Evolutionary conservation across 2,888 invertebrate species (phyloP).

Genomic region (Rosalia funebris): DNA sequence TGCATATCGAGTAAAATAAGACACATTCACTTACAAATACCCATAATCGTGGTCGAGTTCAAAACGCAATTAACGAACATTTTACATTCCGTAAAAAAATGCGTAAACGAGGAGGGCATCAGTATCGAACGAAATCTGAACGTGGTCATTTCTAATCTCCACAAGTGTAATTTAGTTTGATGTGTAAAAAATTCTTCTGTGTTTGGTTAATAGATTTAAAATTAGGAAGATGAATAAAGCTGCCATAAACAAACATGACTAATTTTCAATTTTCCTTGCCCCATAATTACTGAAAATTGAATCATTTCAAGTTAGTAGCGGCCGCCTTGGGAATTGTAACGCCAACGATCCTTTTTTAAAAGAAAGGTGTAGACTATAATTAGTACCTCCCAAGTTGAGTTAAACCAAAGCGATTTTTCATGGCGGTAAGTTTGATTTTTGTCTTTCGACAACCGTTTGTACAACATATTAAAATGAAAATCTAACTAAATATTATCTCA

Average conservation of each 20-base stretch:
- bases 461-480: no score
- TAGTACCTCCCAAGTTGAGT: constrained; percentile 52
- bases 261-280: constrained; percentile 33
- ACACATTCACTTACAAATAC: constrained; percentile 18
- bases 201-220: neutral
- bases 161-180: neutral
- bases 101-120: neutral
- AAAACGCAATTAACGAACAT: neutral
- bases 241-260: constrained; percentile 32
- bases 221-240: constrained; percentile 15
- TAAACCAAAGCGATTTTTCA: constrained; percentile 48
- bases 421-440: constrained; percentile 30
- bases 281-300: constrained; percentile 40
- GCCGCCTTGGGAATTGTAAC: constrained; percentile 26
- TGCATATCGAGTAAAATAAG: constrained; percentile 12
- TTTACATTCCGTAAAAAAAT: constrained; percentile 3
- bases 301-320: constrained; percentile 38
- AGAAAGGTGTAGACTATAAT: constrained; percentile 39
- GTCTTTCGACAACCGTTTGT: neutral
- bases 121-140: neutral
- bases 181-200: neutral
- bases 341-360: constrained; percentile 24
- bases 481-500: no score
- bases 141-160: neutral
- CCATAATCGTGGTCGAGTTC: constrained; percentile 12